Conservation (phyloP, 2,888 invertebrate genomes). For the Frankliniella intonsa region DNA sequence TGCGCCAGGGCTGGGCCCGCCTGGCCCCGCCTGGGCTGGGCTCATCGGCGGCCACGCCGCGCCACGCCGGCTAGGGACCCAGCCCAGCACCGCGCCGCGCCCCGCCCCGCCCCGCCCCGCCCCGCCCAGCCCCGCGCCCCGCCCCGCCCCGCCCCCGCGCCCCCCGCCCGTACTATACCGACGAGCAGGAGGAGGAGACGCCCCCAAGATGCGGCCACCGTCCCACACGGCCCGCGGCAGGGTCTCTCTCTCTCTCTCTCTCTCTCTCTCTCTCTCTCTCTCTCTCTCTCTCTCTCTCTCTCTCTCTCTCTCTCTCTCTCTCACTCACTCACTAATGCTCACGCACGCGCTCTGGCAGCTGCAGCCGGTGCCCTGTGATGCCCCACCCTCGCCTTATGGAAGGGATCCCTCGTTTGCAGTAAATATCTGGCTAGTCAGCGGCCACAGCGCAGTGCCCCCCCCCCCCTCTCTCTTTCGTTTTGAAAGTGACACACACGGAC, state of each 20-base stretch:
- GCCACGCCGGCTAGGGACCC: not conserved
- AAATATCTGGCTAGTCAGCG: not conserved
- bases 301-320: too few species aligned
- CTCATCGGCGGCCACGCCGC: not conserved
- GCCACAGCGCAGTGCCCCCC: not conserved
- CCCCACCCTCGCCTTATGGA: too few species aligned
- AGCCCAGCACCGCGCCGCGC: not conserved
- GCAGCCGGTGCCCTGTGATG: too few species aligned
- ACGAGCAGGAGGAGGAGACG: not conserved
- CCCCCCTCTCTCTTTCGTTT: too few species aligned
- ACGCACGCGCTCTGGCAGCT: too few species aligned
- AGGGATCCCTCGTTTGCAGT: conserved; percentile 4
- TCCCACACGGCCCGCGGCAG: not conserved
- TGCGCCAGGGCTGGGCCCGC: too few species aligned
- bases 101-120: too few species aligned
- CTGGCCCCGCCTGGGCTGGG: not conserved
- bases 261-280: too few species aligned
- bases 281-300: too few species aligned
- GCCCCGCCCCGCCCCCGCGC: not conserved
- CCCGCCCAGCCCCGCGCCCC: not conserved
- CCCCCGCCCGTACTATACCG: not conserved
- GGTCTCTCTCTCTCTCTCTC: not conserved
- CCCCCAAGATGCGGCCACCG: not conserved
- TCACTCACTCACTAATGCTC: too few species aligned
- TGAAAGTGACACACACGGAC: not conserved